A percentile compares a stretch with the other conserved stretches of the same genome.
These are phyloP conservation scores for Chionoecetes opilio DNA, from an alignment of 1,140 invertebrate genomes.

Conservation along the genomic window DNA sequence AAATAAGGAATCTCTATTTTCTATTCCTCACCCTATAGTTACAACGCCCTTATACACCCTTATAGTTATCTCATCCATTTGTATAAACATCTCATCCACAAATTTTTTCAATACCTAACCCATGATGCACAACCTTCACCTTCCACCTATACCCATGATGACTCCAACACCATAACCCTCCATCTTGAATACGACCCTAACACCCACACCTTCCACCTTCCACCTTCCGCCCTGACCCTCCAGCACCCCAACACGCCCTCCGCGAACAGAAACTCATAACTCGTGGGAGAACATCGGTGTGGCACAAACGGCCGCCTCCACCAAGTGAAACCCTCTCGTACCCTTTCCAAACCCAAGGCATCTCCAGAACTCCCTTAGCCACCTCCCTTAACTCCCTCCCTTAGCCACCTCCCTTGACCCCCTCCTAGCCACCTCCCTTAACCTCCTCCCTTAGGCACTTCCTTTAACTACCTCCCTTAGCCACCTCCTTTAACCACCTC, in stretches of 20 bases:
- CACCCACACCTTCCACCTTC: not conserved
- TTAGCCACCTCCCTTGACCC: too few species aligned
- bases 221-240: not conserved
- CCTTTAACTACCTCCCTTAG: too few species aligned
- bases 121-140: not conserved
- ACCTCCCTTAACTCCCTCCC: not conserved
- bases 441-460: too few species aligned
- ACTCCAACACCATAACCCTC: not conserved
- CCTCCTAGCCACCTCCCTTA: too few species aligned
- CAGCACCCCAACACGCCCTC: not conserved
- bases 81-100: too few species aligned
- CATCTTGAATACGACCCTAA: not conserved
- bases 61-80: too few species aligned
- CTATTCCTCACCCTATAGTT: too few species aligned
- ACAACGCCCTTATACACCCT: too few species aligned
- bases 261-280: not conserved
- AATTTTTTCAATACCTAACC: not conserved
- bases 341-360: not conserved
- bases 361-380: too few species aligned
- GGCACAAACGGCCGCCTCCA: not conserved
- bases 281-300: not conserved
- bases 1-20: too few species aligned
- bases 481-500: too few species aligned
- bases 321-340: not conserved
- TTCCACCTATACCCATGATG: not conserved